A percentile compares a stretch with the other conserved stretches of the same genome.
These are phyloP conservation scores for Trichomycterus rosablanca DNA, from an alignment of 2,113 vertebrate genomes.

Conservation along the genomic window DNA sequence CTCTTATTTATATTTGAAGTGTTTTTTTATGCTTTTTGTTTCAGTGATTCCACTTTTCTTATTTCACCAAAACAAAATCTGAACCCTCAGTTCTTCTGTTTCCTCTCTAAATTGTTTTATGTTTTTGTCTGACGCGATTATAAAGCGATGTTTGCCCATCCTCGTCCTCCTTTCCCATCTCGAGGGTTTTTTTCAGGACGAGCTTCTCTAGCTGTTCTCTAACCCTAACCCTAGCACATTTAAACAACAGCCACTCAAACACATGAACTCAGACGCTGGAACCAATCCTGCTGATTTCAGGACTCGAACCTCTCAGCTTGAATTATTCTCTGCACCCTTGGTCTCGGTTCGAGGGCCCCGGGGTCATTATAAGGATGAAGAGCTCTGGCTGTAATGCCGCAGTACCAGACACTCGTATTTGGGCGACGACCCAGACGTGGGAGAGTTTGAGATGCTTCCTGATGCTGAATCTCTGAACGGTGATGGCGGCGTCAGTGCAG, in stretches of 20 bases:
- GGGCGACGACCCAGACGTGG: slow-evolving; percentile 79
- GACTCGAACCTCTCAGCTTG: background rate
- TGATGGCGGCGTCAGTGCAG: slow-evolving; percentile 92
- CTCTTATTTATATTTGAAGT: too few species aligned
- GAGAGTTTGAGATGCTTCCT: slow-evolving; percentile 80
- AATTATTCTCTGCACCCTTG: slow-evolving; percentile 1
- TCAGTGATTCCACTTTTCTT: too few species aligned
- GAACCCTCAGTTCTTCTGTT: too few species aligned
- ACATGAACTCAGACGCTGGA: slow-evolving; percentile 7
- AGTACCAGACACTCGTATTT: slow-evolving; percentile 88
- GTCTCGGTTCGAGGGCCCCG: background rate
- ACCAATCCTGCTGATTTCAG: slow-evolving; percentile 3
- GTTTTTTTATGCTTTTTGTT: too few species aligned
- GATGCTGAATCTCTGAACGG: slow-evolving; percentile 96
- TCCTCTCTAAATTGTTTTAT: too few species aligned
- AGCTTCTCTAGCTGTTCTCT: background rate
- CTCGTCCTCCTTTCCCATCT: background rate
- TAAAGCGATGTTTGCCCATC: background rate
- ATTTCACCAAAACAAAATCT: too few species aligned
- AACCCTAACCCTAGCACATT: too few species aligned
- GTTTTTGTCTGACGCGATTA: too few species aligned
- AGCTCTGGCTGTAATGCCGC: slow-evolving; percentile 97
- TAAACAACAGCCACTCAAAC: background rate
- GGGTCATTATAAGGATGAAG: slow-evolving; percentile 88
- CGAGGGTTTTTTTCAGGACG: background rate